phyloP scores from a whole-genome alignment of 2,888 invertebrate genomes.

The Scaptomyza cyrtandrae region DNA sequence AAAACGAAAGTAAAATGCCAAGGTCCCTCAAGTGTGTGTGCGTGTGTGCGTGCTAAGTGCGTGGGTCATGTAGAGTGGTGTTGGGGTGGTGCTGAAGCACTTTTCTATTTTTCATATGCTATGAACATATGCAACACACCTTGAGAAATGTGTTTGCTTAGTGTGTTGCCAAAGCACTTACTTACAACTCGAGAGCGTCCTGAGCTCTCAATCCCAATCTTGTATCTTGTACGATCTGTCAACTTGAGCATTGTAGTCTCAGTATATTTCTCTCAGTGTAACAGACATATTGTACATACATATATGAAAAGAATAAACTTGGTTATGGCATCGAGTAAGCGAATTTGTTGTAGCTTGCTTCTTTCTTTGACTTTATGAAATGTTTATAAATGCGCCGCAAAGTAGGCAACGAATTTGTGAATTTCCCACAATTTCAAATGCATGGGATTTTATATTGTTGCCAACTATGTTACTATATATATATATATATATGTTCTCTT shows the following conservation, averaged over 20 bases:
- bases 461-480: slow-evolving; percentile 3
- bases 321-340: neutral
- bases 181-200: slow-evolving; percentile 3
- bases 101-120: neutral
- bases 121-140: slow-evolving; percentile 17
- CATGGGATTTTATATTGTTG: slow-evolving; percentile 53
- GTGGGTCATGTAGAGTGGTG: neutral
- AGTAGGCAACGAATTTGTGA: slow-evolving; percentile 57
- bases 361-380: neutral
- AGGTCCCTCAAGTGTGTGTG: slow-evolving; percentile 22
- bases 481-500: no score
- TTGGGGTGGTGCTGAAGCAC: neutral
- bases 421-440: slow-evolving; percentile 58
- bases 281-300: neutral
- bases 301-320: neutral
- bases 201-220: neutral
- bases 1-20: slow-evolving; percentile 50
- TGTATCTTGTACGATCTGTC: neutral
- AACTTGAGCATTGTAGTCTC: neutral
- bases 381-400: slow-evolving; percentile 28
- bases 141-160: slow-evolving; percentile 12
- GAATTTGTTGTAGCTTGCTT: neutral
- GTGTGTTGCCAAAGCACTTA: slow-evolving; percentile 5
- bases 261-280: neutral
- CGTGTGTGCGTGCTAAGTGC: neutral